phyloP scores from a whole-genome alignment of 2,113 vertebrate species.

The Catagonus wagneri region DNA sequence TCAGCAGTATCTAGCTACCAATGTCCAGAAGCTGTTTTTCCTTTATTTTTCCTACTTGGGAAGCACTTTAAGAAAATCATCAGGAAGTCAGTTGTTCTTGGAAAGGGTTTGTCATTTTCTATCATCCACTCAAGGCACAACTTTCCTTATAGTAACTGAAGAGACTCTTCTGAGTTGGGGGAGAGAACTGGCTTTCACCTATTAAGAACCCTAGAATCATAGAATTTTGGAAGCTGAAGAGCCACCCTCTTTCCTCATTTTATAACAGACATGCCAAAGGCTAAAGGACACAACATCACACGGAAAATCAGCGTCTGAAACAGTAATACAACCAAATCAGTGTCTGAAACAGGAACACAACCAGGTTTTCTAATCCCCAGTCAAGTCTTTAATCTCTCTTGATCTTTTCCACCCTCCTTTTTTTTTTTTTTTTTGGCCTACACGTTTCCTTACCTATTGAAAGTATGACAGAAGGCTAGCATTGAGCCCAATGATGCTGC shows the following conservation, averaged over 20 bases:
- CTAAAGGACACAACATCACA: not conserved
- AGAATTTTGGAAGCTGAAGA: slow-evolving; percentile 1
- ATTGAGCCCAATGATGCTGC: not conserved
- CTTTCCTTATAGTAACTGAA: not conserved
- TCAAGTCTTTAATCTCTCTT: not conserved
- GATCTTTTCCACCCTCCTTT: not conserved
- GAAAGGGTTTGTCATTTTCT: not conserved
- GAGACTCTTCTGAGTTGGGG: not conserved
- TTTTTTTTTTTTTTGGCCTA: not conserved
- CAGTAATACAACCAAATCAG: not conserved
- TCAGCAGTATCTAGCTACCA: not conserved
- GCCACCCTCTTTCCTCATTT: not conserved
- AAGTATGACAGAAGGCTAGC: not conserved
- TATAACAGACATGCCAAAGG: not conserved
- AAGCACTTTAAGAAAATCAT: slow-evolving; percentile 15
- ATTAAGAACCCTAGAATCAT: not conserved
- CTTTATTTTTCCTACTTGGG: not conserved
- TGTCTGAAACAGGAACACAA: not conserved
- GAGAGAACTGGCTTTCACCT: not conserved
- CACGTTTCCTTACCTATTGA: not conserved
- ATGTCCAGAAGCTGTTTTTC: not conserved
- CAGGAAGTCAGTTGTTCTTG: not conserved
- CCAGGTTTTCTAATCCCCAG: not conserved
- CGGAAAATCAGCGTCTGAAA: not conserved
- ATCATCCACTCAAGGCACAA: not conserved